Percentiles rank a stretch among this genome's conserved stretches.
Conservation (phyloP, 2,113 vertebrate genomes). For the Empidonax traillii region DNA sequence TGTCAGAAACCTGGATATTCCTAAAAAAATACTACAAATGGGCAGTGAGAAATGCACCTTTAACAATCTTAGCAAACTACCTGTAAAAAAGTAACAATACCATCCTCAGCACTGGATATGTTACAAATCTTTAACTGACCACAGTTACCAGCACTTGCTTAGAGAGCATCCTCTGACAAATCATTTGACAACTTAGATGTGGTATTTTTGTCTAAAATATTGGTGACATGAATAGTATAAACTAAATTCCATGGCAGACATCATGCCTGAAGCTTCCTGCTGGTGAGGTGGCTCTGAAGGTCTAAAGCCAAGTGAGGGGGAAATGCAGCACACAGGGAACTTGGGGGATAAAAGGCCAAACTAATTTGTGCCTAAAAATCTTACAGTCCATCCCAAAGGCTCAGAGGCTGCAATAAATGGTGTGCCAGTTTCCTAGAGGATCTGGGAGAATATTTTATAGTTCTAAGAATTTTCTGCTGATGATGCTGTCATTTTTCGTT, state of each 20-base stretch:
- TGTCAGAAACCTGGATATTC: not conserved
- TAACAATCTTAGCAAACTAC: not conserved
- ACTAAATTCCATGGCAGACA: not conserved
- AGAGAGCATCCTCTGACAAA: not conserved
- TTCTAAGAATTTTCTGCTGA: not conserved
- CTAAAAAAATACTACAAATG: not conserved
- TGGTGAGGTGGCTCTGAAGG: not conserved
- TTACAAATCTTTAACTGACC: not conserved
- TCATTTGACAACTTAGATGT: not conserved
- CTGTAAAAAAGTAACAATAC: not conserved
- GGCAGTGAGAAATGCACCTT: not conserved
- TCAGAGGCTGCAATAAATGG: not conserved
- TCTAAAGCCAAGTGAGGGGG: not conserved
- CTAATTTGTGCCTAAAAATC: not conserved
- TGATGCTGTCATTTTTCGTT: not conserved
- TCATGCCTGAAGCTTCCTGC: not conserved
- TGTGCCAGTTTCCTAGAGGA: not conserved
- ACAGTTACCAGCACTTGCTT: not conserved
- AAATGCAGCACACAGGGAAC: not conserved
- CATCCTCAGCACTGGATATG: not conserved
- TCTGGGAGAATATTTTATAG: not conserved
- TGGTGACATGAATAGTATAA: not conserved
- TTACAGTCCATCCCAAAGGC: fast-evolving
- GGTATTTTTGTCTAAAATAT: not conserved
- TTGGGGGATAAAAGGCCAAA: not conserved